Evolutionary conservation across 1,140 invertebrate genomes (phyloP).

Genomic region (Eumaeus atala): DNA sequence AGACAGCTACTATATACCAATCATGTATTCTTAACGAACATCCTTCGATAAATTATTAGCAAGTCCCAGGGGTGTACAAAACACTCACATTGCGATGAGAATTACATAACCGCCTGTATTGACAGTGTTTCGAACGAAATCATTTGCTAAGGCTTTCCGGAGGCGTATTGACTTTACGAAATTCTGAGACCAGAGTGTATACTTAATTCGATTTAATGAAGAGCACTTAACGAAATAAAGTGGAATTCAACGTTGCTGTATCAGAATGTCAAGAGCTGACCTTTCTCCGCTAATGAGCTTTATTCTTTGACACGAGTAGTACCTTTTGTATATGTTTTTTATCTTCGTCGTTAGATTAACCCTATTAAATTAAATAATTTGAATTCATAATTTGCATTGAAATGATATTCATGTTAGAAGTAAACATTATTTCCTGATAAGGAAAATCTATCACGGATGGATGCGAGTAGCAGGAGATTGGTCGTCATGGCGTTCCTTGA

Average conservation of each 20-base stretch:
- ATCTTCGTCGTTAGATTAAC: not conserved
- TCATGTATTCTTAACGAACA: too few species aligned
- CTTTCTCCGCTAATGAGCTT: conserved; percentile 15
- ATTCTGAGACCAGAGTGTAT: not conserved
- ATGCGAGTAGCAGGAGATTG: too few species aligned
- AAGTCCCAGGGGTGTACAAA: too few species aligned
- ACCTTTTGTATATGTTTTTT: conserved; percentile 16
- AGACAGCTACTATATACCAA: too few species aligned
- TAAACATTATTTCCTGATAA: too few species aligned
- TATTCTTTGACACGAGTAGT: conserved; percentile 19
- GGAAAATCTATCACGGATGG: too few species aligned
- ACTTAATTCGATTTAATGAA: conserved; percentile 4
- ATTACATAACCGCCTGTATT: not conserved
- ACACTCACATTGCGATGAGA: too few species aligned
- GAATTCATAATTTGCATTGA: not conserved
- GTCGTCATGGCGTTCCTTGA: too few species aligned
- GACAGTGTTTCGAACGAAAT: not conserved
- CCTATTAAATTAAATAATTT: not conserved
- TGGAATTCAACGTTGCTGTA: conserved; percentile 12
- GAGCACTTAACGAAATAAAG: conserved; percentile 9
- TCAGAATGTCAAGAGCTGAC: conserved; percentile 26
- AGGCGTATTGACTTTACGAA: not conserved
- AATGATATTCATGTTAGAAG: too few species aligned
- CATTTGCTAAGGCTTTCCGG: too few species aligned
- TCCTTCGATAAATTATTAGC: too few species aligned